Evolutionary conservation across 2,888 invertebrate species (phyloP).

Genomic region (Sminthurides aquaticus): DNA sequence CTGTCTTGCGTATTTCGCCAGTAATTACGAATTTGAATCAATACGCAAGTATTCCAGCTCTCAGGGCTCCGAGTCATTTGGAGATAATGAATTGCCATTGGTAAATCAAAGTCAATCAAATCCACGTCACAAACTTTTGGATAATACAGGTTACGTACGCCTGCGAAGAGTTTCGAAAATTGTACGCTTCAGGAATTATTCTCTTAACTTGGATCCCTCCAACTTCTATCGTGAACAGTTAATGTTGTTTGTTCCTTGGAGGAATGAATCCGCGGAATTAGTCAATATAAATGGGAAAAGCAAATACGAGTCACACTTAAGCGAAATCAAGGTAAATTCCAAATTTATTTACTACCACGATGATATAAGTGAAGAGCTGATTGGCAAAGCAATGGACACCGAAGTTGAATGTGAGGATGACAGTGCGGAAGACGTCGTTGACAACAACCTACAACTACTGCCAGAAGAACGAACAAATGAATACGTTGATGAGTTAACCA

Average conservation of each 20-base stretch:
- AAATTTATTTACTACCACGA: not conserved
- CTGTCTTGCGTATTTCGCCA: slow-evolving; percentile 43
- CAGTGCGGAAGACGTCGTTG: not conserved
- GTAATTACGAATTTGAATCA: slow-evolving; percentile 9
- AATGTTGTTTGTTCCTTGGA: slow-evolving; percentile 44
- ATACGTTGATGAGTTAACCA: no score
- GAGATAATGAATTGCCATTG: no score
- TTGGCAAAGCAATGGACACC: not conserved
- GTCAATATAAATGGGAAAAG: not conserved
- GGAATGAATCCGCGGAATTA: slow-evolving; percentile 37
- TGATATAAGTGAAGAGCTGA: not conserved
- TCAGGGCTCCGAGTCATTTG: no score
- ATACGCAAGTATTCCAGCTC: no score
- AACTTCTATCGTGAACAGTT: slow-evolving; percentile 43
- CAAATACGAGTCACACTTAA: not conserved
- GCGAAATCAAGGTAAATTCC: not conserved
- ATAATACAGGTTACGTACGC: slow-evolving; percentile 13
- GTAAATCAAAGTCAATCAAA: no score
- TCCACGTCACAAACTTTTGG: not conserved
- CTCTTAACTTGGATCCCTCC: slow-evolving; percentile 31
- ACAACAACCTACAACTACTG: not conserved
- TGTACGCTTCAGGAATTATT: slow-evolving; percentile 30
- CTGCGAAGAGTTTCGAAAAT: slow-evolving; percentile 17
- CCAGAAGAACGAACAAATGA: not conserved
- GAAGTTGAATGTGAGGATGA: not conserved